A percentile compares a stretch with the other conserved stretches of the same genome.
These are phyloP conservation scores for Poeciliopsis infans DNA, from an alignment of 2,797 vertebrate species.

Conservation along the genomic window DNA sequence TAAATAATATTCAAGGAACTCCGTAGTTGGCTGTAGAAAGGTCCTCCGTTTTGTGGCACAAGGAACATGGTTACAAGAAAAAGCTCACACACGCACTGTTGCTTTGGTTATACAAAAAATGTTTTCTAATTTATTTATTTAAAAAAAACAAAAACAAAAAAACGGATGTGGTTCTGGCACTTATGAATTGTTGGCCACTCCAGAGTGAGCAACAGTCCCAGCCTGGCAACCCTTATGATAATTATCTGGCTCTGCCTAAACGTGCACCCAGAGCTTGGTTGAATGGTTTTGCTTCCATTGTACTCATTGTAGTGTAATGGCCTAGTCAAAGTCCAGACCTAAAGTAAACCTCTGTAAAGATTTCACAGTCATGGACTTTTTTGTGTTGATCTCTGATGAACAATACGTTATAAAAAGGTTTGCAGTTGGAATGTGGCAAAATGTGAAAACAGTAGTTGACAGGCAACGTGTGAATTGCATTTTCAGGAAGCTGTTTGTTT, in stretches of 20 bases:
- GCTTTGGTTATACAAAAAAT: not conserved
- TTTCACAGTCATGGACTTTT: not conserved
- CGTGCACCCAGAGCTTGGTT: not conserved
- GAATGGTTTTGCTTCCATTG: not conserved
- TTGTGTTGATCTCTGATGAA: not conserved
- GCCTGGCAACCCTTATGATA: no score
- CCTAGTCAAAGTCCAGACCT: not conserved
- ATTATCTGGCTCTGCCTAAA: not conserved
- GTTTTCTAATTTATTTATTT: not conserved
- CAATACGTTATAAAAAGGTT: not conserved
- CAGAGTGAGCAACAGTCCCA: no score
- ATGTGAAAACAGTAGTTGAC: not conserved
- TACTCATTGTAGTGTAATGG: not conserved
- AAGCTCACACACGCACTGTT: not conserved
- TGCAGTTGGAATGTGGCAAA: not conserved
- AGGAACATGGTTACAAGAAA: not conserved
- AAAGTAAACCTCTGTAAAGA: not conserved
- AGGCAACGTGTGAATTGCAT: not conserved
- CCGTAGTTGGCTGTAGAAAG: not conserved
- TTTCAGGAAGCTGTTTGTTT: not conserved
- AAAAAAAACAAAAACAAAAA: no score
- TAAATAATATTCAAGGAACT: not conserved
- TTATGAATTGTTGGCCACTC: no score
- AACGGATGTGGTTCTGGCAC: no score
- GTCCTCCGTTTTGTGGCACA: not conserved